Evolutionary conservation across 2,113 vertebrate genomes (phyloP), one percentile per base, ranked within the genome.

Genomic region (Tenebrosternarchus preto): DNA sequence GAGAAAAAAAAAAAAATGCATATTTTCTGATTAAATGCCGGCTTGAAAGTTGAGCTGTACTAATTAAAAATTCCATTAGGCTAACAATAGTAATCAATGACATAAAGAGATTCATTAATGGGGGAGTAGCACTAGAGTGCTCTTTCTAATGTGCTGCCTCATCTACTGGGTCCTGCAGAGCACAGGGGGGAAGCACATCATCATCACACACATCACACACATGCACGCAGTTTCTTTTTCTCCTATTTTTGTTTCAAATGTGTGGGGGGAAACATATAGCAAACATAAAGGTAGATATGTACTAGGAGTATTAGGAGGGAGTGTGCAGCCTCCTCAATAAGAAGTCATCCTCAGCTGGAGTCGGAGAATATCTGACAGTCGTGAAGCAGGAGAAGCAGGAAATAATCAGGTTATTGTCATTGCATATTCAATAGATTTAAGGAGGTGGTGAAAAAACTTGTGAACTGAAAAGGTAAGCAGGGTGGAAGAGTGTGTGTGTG

Each of bases 21-120:
- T 60, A 66, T 83, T 81, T 53, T 63, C 70, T 83, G 74, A 73
- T 90, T 90, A 89, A 89, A 86, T 89, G 77, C 68, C 85, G 81
- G 64, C 57, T 22, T 31, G 56, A 80, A 88, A 83, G 84, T 84
- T 84, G 83, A 85, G 75, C 86, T 82, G 88, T 88, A 86, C 81
- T 92, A 91, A 93, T 92, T 91, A 90, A 90, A 92, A 92, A 91
- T 86, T 27, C 76, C 85, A 93, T 91, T 92, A 90, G 73, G 68
- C 81, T 77, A 88, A 90, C 87, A 92, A 91, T 87, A 86, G 80
- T 82, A 88, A 90, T 92, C 85, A 83, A 85, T 91, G 87, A 82
- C 86, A 88, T 81, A 82, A 86, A 88, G 83, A 59, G 61, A 86
- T 86, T 87, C 25, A 80, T 86, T 88, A 89, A 86, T 76, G 73